Conservation (phyloP, 2,888 invertebrate genomes). For the Odontocolon sp. region DNA sequence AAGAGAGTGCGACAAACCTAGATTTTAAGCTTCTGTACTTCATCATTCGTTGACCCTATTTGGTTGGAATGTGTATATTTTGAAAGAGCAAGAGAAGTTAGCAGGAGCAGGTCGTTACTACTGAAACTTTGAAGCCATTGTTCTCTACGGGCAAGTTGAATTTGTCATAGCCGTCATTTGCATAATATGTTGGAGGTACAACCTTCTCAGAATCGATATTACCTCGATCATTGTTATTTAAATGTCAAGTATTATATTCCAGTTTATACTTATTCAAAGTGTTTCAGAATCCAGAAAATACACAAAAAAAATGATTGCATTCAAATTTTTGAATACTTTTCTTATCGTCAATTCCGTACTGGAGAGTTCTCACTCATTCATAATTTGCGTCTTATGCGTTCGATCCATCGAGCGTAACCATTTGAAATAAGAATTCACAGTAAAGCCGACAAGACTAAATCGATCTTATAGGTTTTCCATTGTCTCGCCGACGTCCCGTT, state of each 20-base stretch:
- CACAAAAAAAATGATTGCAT: no score
- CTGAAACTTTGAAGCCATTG: constrained; percentile 12
- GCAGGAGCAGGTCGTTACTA: neutral
- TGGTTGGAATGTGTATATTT: neutral
- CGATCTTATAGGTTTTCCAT: constrained; percentile 19
- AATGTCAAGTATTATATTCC: neutral
- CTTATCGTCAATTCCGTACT: no score
- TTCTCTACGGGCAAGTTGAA: neutral
- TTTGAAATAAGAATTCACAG: neutral
- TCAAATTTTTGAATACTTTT: no score
- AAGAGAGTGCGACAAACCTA: constrained; percentile 2
- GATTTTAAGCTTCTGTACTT: constrained; percentile 11
- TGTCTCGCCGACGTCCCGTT: constrained; percentile 3
- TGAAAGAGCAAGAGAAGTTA: neutral
- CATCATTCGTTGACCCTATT: constrained; percentile 10
- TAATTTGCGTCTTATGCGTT: no score
- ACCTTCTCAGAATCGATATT: neutral
- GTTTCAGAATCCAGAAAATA: no score
- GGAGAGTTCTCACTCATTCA: no score
- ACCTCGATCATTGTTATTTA: constrained; percentile 6
- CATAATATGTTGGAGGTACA: neutral
- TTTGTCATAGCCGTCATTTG: neutral
- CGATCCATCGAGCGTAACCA: constrained; percentile 12
- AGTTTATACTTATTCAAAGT: no score
- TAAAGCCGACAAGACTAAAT: constrained; percentile 1